phyloP scores from a whole-genome alignment of 1,140 invertebrate species.

The Rhopalosiphum maidis region DNA sequence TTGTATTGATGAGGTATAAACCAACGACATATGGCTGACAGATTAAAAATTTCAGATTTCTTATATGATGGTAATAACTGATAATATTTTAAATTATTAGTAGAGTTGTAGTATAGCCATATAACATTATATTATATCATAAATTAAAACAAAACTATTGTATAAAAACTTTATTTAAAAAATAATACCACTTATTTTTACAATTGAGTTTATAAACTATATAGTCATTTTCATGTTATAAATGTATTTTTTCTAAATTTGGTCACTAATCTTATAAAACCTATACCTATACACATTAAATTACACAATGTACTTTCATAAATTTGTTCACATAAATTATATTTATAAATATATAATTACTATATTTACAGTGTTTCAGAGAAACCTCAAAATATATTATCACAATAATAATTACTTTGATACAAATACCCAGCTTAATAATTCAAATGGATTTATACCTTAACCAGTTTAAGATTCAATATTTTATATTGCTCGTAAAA shows the following conservation, averaged over 20 bases:
- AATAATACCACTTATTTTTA: slow-evolving; percentile 10
- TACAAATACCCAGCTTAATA: not conserved
- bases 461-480: not conserved
- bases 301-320: slow-evolving; percentile 3
- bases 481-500: not conserved
- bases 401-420: not conserved
- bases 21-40: not conserved
- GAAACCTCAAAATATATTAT: slow-evolving; percentile 19
- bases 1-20: not conserved
- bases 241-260: not conserved
- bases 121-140: not conserved
- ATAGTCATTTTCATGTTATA: not conserved
- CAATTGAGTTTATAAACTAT: not conserved
- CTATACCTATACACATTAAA: not conserved
- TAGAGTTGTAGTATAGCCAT: not conserved
- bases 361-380: slow-evolving; percentile 1
- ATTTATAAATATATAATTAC: not conserved
- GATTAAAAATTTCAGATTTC: not conserved
- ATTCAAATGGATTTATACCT: not conserved
- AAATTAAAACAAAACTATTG: not conserved
- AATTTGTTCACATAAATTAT: not conserved
- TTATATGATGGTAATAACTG: not conserved
- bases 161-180: slow-evolving; percentile 37
- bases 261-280: not conserved
- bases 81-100: not conserved